Conservation (phyloP, 2,888 invertebrate genomes). For the Kuschelorhynchus macadamiae region DNA sequence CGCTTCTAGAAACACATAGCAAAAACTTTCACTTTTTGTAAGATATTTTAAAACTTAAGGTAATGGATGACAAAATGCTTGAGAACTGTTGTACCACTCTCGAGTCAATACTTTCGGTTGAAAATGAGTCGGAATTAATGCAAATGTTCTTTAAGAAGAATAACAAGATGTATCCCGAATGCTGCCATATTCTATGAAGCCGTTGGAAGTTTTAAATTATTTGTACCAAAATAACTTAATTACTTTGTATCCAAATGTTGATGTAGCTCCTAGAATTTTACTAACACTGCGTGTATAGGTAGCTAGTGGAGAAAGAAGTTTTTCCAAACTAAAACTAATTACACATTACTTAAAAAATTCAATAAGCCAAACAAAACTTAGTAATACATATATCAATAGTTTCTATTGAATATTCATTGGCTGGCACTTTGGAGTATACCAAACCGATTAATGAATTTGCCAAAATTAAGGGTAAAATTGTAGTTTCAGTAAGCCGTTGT, state of each 20-base stretch:
- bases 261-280: background rate
- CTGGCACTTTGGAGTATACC: too few relatives aligned
- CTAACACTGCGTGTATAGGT: conserved; percentile 2
- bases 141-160: conserved; percentile 43
- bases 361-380: conserved; percentile 10
- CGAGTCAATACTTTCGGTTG: conserved; percentile 44
- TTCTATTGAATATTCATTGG: too few relatives aligned
- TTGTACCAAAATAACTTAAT: conserved; percentile 2
- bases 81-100: conserved; percentile 41
- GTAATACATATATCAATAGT: background rate
- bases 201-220: conserved; percentile 10
- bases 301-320: conserved; percentile 16
- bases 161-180: conserved; percentile 35
- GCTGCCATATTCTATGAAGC: conserved; percentile 39
- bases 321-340: conserved; percentile 17
- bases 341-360: background rate
- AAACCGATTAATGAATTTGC: too few relatives aligned
- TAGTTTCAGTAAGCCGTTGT: too few relatives aligned
- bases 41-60: conserved; percentile 36
- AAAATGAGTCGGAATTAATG: conserved; percentile 48
- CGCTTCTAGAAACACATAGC: conserved; percentile 39
- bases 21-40: conserved; percentile 41
- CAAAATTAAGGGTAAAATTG: too few relatives aligned
- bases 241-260: too few relatives aligned
- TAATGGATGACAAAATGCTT: conserved; percentile 44